Evolutionary conservation across 2,888 invertebrate genomes (phyloP).

Genomic region (Drosophila falleni): DNA sequence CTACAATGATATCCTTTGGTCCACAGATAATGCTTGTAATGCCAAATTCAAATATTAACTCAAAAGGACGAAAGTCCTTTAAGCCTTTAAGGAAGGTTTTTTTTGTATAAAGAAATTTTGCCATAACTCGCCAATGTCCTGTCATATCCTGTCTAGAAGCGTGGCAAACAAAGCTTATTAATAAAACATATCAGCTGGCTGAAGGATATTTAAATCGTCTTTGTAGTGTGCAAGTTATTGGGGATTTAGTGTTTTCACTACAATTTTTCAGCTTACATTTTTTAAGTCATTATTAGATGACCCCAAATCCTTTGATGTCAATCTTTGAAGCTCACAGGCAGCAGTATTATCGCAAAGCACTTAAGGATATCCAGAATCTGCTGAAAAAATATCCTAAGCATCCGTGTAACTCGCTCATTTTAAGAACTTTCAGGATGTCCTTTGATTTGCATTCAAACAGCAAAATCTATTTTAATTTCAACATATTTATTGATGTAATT

Average conservation of each 20-base stretch:
- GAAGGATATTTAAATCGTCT: not conserved
- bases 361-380: not conserved
- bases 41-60: not conserved
- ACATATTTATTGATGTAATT: conserved; percentile 84
- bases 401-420: no score
- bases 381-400: not conserved
- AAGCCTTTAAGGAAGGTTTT: not conserved
- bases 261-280: not conserved
- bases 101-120: not conserved
- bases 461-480: conserved; percentile 70
- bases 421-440: no score
- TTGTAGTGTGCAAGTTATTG: not conserved
- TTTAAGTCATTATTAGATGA: not conserved
- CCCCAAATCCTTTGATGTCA: not conserved
- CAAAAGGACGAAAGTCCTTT: not conserved
- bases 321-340: not conserved
- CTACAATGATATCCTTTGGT: not conserved
- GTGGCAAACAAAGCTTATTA: not conserved
- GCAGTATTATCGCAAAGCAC: not conserved
- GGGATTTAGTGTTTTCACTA: not conserved
- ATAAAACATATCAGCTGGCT: no score
- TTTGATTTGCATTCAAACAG: not conserved
- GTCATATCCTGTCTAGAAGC: not conserved
- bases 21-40: not conserved
- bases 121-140: not conserved